A percentile compares a stretch with the other conserved stretches of the same genome.
phyloP scores from a whole-genome alignment of 2,113 vertebrate genomes.

The Dicerorhinus sumatrensis region DNA sequence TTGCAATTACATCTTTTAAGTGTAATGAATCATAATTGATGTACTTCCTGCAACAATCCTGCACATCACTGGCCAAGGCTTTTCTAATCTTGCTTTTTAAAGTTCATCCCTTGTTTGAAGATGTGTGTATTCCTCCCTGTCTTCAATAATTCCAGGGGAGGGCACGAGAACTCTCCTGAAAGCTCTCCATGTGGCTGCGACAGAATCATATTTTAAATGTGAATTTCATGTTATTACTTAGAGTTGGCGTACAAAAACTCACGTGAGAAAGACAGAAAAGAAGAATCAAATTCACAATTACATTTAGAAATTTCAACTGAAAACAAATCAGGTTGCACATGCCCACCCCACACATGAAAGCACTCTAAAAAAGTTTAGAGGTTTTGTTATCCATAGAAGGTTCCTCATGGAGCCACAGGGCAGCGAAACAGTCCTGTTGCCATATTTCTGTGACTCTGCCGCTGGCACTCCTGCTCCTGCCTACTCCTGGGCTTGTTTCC shows the following conservation, averaged over 20 bases:
- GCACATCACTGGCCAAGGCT: not conserved
- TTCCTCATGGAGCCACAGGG: not conserved
- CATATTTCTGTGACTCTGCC: not conserved
- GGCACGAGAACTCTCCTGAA: not conserved
- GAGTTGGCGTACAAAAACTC: not conserved
- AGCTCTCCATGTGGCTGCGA: not conserved
- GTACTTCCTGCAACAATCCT: slow-evolving; percentile 51
- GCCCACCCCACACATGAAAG: not conserved
- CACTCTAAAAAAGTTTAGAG: not conserved
- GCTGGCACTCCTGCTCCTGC: not conserved
- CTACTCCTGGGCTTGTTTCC: not conserved
- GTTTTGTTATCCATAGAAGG: not conserved
- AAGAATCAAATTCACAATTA: not conserved
- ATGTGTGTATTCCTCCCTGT: not conserved
- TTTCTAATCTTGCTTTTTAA: slow-evolving; percentile 11
- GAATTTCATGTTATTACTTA: not conserved
- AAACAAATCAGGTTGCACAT: not conserved
- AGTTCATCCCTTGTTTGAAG: not conserved
- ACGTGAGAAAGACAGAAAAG: not conserved
- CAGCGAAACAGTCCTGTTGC: not conserved
- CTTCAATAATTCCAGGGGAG: not conserved
- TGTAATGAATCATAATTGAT: slow-evolving; percentile 68
- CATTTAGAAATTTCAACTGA: not conserved
- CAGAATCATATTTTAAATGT: not conserved
- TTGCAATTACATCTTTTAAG: slow-evolving; percentile 60